These are phyloP conservation scores for Laothoe populi DNA, from an alignment of 2,888 invertebrate species.

Conservation along the genomic window DNA sequence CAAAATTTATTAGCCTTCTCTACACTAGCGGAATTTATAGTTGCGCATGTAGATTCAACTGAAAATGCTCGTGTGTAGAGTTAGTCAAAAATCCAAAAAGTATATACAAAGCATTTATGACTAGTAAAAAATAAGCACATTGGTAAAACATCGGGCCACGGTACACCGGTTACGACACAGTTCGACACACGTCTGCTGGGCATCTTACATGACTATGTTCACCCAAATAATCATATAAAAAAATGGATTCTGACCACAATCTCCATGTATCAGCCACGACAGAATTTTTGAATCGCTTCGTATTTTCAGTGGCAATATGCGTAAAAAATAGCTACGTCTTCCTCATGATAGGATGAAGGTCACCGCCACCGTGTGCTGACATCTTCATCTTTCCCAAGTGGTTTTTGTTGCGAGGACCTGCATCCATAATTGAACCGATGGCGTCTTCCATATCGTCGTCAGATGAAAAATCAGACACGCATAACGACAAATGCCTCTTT, in stretches of 20 bases:
- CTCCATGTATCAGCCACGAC: constrained; percentile 25
- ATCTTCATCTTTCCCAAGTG: constrained; percentile 63
- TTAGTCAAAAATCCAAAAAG: constrained; percentile 71
- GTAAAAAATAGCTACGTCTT: constrained; percentile 58
- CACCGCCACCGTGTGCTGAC: constrained; percentile 77
- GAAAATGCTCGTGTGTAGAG: constrained; percentile 64
- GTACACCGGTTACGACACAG: constrained; percentile 54
- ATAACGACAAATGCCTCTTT: constrained; percentile 70
- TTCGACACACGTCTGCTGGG: constrained; percentile 64
- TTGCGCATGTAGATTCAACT: constrained; percentile 56
- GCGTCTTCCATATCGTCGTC: constrained; percentile 68
- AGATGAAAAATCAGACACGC: constrained; percentile 74
- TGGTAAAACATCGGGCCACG: constrained; percentile 58
- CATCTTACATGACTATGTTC: constrained; percentile 63
- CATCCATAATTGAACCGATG: constrained; percentile 63
- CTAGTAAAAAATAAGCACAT: constrained; percentile 79
- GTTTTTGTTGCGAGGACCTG: constrained; percentile 63
- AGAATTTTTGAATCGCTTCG: constrained; percentile 24
- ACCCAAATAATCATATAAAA: constrained; percentile 64
- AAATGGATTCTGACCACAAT: constrained; percentile 53
- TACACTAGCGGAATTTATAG: constrained; percentile 59
- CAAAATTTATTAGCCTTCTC: constrained; percentile 62
- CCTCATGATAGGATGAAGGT: constrained; percentile 73
- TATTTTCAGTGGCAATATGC: constrained; percentile 19
- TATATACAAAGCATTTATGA: constrained; percentile 79